Evolutionary conservation across 1,140 invertebrate species (phyloP).

Genomic region (Neuroterus valhalla): DNA sequence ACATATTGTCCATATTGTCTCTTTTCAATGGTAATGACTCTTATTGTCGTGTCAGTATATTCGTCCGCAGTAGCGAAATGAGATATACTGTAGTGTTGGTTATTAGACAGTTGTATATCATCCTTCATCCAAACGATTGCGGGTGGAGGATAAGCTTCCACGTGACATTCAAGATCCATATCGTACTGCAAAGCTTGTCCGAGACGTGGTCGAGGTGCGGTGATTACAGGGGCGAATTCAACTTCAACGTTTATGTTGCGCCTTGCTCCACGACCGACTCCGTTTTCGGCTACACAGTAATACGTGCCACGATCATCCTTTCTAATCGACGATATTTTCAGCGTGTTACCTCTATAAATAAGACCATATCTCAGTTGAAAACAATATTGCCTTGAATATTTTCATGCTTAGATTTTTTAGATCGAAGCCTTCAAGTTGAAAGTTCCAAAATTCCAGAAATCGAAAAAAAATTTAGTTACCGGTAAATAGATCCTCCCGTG

Average conservation of each 20-base stretch:
- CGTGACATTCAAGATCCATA: slow-evolving; percentile 93
- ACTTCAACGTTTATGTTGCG: slow-evolving; percentile 93
- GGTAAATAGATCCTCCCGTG: slow-evolving; percentile 88
- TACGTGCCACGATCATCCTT: slow-evolving; percentile 94
- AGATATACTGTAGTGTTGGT: slow-evolving; percentile 92
- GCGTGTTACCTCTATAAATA: slow-evolving; percentile 84
- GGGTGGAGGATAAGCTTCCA: slow-evolving; percentile 93
- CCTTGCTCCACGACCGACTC: slow-evolving; percentile 87
- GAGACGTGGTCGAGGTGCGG: slow-evolving; percentile 85
- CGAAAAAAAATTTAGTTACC: slow-evolving; percentile 59
- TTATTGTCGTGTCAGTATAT: slow-evolving; percentile 90
- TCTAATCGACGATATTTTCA: slow-evolving; percentile 86
- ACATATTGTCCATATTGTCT: slow-evolving; percentile 90
- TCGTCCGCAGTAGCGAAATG: slow-evolving; percentile 93
- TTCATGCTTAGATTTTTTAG: too few relatives aligned
- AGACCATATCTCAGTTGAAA: background rate
- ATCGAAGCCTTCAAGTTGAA: background rate
- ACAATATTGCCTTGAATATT: background rate
- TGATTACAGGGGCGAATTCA: slow-evolving; percentile 90
- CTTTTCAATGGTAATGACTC: slow-evolving; percentile 93
- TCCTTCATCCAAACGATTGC: slow-evolving; percentile 92
- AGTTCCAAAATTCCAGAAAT: background rate
- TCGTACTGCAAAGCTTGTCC: slow-evolving; percentile 93
- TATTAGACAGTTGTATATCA: slow-evolving; percentile 86
- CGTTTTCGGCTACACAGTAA: slow-evolving; percentile 95